Percentiles rank a stretch among this genome's conserved stretches.
These are phyloP conservation scores for Micrasema longulum DNA, from an alignment of 1,140 invertebrate species.

Conservation along the genomic window DNA sequence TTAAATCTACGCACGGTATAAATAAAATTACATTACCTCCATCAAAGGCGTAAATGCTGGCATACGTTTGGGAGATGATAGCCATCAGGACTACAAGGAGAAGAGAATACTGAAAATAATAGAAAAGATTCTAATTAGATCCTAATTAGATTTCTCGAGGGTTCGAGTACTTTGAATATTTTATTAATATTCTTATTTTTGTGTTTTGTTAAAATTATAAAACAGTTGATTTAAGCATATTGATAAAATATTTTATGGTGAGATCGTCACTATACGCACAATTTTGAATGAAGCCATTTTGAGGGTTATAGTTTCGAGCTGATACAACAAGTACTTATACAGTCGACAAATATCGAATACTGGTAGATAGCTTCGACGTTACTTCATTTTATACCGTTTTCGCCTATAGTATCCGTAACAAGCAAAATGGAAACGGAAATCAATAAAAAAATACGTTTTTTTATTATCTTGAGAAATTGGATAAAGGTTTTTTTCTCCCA, in stretches of 20 bases:
- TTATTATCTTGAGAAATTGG: constrained; percentile 37
- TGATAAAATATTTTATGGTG: too few relatives aligned
- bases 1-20: background rate
- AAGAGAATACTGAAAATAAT: constrained; percentile 48
- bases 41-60: constrained; percentile 41
- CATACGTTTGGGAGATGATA: constrained; percentile 44
- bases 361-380: constrained; percentile 38
- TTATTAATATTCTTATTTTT: too few relatives aligned
- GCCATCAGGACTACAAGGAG: constrained; percentile 43
- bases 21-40: constrained; percentile 28
- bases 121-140: too few relatives aligned
- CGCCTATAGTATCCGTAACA: constrained; percentile 1
- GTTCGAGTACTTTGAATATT: too few relatives aligned
- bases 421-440: constrained; percentile 47
- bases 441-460: constrained; percentile 22
- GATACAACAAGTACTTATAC: background rate
- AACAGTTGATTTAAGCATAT: too few relatives aligned
- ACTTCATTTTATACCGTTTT: constrained; percentile 52
- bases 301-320: constrained; percentile 19
- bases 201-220: too few relatives aligned
- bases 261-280: too few relatives aligned
- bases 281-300: constrained; percentile 50
- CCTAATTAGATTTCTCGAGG: too few relatives aligned
- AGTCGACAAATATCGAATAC: constrained; percentile 18
- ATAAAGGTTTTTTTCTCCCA: constrained; percentile 30